Evolutionary conservation across 2,797 vertebrate species (phyloP).

Genomic region (Artibeus jamaicensis): DNA sequence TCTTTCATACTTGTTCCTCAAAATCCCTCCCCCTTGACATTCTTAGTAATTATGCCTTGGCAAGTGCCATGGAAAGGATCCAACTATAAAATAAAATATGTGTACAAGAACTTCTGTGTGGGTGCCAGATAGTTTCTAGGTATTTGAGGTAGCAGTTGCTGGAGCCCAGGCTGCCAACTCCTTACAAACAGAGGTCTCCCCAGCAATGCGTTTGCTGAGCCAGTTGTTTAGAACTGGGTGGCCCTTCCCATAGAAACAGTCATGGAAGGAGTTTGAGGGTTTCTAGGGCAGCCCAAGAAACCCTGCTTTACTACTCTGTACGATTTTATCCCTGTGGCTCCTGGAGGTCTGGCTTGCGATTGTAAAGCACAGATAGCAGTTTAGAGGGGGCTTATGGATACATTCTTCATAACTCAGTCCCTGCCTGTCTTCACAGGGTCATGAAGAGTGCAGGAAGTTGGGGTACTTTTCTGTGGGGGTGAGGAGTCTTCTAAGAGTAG

Average conservation of each 20-base stretch:
- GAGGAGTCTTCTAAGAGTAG: not conserved
- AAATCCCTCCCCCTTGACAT: too few species aligned
- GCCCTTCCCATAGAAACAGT: not conserved
- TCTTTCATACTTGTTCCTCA: too few species aligned
- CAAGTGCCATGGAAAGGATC: not conserved
- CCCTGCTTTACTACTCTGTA: not conserved
- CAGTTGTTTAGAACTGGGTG: not conserved
- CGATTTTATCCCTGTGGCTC: not conserved
- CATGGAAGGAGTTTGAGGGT: not conserved
- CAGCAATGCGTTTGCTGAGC: not conserved
- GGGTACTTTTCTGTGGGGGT: not conserved
- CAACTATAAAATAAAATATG: not conserved
- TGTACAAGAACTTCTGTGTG: not conserved
- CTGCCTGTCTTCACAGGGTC: not conserved
- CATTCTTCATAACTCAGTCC: not conserved
- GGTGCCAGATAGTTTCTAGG: not conserved
- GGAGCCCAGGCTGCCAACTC: not conserved
- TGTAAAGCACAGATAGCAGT: not conserved
- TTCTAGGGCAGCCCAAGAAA: not conserved
- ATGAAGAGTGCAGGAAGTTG: not conserved
- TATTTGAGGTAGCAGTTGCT: conserved; percentile 12
- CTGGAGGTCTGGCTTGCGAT: not conserved
- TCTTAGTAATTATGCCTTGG: conserved; percentile 24
- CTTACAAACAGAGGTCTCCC: not conserved
- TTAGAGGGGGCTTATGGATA: not conserved